Percentiles rank a stretch among this genome's conserved stretches.
Conservation (phyloP, 2,113 vertebrate species). For the Junco hyemalis region DNA sequence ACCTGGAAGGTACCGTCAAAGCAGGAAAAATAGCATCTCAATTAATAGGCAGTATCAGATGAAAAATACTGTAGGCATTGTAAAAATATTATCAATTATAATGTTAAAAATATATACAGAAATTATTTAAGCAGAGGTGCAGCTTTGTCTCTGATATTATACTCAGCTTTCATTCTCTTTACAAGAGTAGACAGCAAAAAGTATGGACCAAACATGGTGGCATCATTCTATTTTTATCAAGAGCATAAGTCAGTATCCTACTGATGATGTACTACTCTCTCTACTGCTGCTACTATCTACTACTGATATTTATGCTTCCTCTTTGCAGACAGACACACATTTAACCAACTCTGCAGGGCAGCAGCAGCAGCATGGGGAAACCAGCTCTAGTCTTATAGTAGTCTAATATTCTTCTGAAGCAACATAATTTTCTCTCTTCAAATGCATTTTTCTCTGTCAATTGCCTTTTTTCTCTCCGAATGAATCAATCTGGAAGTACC, state of each 20-base stretch:
- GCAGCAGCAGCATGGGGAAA: background rate
- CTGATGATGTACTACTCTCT: background rate
- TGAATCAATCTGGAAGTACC: background rate
- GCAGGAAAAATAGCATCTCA: background rate
- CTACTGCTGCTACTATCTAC: background rate
- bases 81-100: background rate
- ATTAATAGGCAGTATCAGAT: background rate
- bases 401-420: background rate
- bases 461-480: background rate
- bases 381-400: background rate
- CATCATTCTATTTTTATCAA: background rate
- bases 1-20: background rate
- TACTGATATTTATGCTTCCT: background rate
- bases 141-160: background rate
- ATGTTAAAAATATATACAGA: background rate
- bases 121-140: background rate
- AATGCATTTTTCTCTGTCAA: background rate
- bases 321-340: background rate
- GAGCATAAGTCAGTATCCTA: background rate
- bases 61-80: background rate
- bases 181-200: background rate
- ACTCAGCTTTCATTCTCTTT: background rate
- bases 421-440: background rate
- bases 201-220: background rate
- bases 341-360: background rate